phyloP scores from a whole-genome alignment of 2,797 vertebrate species.

The Catostomus latipinnis region DNA sequence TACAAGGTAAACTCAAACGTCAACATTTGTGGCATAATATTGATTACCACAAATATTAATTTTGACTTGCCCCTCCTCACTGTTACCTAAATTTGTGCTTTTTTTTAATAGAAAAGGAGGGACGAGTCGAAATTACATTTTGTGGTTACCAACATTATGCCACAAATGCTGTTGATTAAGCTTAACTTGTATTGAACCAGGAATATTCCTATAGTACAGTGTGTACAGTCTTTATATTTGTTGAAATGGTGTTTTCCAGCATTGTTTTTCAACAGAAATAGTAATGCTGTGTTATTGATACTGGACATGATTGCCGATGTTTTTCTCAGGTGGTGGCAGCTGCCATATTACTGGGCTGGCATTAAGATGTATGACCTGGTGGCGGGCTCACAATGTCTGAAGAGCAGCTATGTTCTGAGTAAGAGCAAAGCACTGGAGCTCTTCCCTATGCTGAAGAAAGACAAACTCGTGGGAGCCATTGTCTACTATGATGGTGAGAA shows the following conservation, averaged over 20 bases:
- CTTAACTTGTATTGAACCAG: too few species aligned
- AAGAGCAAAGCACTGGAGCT: slow-evolving; percentile 91
- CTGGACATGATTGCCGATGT: not conserved
- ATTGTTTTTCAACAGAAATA: not conserved
- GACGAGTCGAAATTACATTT: too few species aligned
- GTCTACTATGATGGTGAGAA: slow-evolving; percentile 96
- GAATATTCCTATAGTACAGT: too few species aligned
- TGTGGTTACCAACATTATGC: too few species aligned
- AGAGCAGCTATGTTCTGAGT: slow-evolving; percentile 92
- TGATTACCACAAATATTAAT: too few species aligned
- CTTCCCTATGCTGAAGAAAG: slow-evolving; percentile 96
- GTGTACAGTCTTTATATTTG: not conserved
- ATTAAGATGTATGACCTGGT: slow-evolving; percentile 97
- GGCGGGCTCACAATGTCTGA: slow-evolving; percentile 90
- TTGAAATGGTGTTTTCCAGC: not conserved
- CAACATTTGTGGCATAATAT: too few species aligned
- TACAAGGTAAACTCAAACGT: too few species aligned
- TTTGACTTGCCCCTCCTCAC: too few species aligned
- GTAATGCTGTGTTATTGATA: not conserved
- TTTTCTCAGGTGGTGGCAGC: slow-evolving; percentile 92
- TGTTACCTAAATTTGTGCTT: too few species aligned
- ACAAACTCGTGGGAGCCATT: slow-evolving; percentile 92
- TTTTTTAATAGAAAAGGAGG: too few species aligned
- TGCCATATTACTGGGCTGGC: slow-evolving; percentile 97
- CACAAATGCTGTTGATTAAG: too few species aligned